phyloP scores from a whole-genome alignment of 1,140 invertebrate species.

The Pogonomyrmex californicus region DNA sequence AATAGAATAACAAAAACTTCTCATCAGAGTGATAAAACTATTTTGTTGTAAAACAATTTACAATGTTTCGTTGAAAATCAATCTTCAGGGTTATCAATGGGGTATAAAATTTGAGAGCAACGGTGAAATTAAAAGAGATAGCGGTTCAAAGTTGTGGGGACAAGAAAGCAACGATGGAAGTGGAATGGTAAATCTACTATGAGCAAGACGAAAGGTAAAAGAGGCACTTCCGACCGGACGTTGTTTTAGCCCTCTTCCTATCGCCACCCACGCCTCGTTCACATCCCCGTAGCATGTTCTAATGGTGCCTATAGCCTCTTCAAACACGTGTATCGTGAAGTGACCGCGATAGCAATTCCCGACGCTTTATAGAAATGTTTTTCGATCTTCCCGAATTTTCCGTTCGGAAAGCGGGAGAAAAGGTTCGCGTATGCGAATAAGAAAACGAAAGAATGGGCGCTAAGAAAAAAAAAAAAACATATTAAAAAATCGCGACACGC shows the following conservation, averaged over 20 bases:
- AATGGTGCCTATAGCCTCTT: not conserved
- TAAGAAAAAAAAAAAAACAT: not conserved
- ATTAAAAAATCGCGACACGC: not conserved
- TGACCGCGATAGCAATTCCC: slow-evolving; percentile 30
- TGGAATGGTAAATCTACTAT: not conserved
- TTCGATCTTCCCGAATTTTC: not conserved
- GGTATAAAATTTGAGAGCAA: not conserved
- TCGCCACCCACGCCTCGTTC: not conserved
- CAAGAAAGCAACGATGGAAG: not conserved
- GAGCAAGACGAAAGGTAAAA: not conserved
- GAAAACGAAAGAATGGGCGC: not conserved
- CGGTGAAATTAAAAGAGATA: slow-evolving; percentile 2
- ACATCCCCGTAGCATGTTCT: not conserved
- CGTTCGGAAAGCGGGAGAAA: not conserved
- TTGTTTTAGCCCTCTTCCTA: not conserved
- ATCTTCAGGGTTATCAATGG: not conserved
- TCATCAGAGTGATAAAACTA: not conserved
- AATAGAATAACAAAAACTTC: not conserved
- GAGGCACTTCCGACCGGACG: not conserved
- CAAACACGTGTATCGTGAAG: not conserved
- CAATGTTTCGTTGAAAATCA: not conserved
- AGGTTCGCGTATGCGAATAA: not conserved
- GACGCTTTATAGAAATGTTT: not conserved
- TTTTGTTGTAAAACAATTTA: not conserved
- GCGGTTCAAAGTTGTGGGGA: not conserved